Evolutionary conservation across 64 coral and sea anemone species (phyloP), one percentile per base, ranked within the genome.

Genomic region (Montipora efflorescens): DNA sequence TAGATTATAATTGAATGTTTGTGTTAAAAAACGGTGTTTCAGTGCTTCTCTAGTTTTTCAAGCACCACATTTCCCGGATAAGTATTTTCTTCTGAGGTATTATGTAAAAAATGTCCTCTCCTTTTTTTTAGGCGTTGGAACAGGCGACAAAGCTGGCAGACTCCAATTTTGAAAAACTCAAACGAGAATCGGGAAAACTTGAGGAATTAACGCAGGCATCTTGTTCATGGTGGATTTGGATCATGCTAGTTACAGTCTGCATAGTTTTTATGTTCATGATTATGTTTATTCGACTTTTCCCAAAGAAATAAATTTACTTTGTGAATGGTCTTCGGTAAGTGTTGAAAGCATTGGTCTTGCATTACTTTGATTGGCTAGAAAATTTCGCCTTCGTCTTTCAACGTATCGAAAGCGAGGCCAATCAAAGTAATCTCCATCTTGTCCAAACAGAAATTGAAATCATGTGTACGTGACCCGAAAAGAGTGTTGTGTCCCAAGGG

Each of bases 211-310:
- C 92, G 13, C 73, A 87, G 8, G 77, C 88, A 70, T 88, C 88
- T 4, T 98, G 94, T 77, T 93, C 97, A 5, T 53, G 93, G 78
- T 95, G 97, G 97, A 88, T 98, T 15, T 98, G 97, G 97, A 72
- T 95, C 45, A 94, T 94, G 83, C 18, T 98, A 6, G 53, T 90
- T 5, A 79, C 85, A 73, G 97, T 98, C 20, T 93, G 94, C 14
- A 45, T 92, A 13, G 97, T 98, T 7, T 98, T 98, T 45, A 98
- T 98, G 80, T 94, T 90, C 91, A 94, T 94, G 88, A 98, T 98
- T 64, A 92, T 95, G 67, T 98, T 98, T 79, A 98, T 98, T 19
- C 91, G 92, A 53, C 79, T 98, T 48, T 98, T 98, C 76, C 97
- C 97, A 13, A 98, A 98, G 76, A 94, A 83, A 78, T 86, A 23